Conservation (phyloP, 2,797 vertebrate genomes). For the Tinamus major region DNA sequence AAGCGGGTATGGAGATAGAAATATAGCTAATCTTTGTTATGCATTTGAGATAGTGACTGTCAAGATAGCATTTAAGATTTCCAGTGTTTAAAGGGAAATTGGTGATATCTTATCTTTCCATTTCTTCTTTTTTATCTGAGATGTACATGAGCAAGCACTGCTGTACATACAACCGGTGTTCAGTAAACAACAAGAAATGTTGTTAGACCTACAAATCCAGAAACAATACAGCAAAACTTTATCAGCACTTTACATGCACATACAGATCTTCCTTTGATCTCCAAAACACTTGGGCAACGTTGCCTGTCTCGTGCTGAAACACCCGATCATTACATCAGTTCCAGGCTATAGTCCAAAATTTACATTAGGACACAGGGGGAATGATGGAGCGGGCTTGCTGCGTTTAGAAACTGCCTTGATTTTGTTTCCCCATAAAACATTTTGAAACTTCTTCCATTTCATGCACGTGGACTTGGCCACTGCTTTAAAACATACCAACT, state of each 20-base stretch:
- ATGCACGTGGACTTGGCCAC: neutral
- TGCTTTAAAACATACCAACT: fast-evolving
- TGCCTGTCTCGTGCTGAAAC: neutral
- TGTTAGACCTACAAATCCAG: neutral
- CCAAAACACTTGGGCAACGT: neutral
- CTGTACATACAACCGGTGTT: neutral
- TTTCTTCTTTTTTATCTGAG: neutral
- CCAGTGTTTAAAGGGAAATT: neutral
- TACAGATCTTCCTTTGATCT: neutral
- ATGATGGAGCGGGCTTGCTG: neutral
- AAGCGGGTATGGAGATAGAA: neutral
- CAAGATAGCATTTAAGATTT: neutral
- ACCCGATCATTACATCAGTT: neutral
- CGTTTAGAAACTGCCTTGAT: neutral
- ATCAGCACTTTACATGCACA: neutral
- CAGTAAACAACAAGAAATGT: neutral
- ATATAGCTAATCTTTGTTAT: neutral
- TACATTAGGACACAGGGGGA: fast-evolving
- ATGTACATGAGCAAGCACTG: neutral
- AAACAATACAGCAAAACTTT: neutral
- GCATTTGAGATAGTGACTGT: neutral
- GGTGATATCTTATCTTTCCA: neutral
- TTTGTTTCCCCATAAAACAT: neutral
- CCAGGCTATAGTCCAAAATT: neutral
- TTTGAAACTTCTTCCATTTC: neutral